Base-by-base conservation (phyloP, 2,113 vertebrate genomes). In the Ardeotis arabs region DNA sequence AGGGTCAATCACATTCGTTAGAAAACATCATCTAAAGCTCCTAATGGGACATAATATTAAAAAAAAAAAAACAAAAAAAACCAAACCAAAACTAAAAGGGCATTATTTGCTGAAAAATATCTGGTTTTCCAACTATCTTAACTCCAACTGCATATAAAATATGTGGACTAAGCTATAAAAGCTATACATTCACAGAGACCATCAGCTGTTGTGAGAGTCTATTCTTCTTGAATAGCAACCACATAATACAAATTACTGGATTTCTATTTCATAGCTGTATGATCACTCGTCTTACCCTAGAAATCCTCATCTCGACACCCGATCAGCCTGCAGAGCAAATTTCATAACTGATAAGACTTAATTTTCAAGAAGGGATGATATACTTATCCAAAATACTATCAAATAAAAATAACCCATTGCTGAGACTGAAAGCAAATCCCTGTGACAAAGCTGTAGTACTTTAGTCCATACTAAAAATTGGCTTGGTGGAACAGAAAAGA, bases 261-360 rank as follows among this genome's bases (percentile, higher is more conserved):
- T 94, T 91, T 78, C 70, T 77, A 67, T 89, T 95, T 96, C 75
- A 85, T 78, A 94, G 67, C 18, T 70, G 19, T 63, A 45, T 56
- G 73, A 83, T 62, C 45, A 60, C 33, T 63, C 1, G 0, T 10
- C 29, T 93, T 69, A 76, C 49, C 22, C 50, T 79, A 73, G 81
- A 87, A 93, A 73, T 49, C 60, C 62, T 85, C 58, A 56, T 83
- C 45, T 53, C 19, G 5, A 87, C 55, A 64, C 14, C 69, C 72
- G 69, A 87, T 91, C 39, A 84, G 16, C 33, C 64, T 82, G 78
- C 66, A 75, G 33, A 91, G 69, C 24, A 91, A 81, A 87, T 84
- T 95, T 84, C 33, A 56, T 84, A 67, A 82, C 29, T 76, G 63
- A 13, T 74, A 82, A 60, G 45, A 76, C 63, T 62, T 95, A 73